Evolutionary conservation across 2,113 vertebrate genomes (phyloP).

Genomic region (Morone chrysops): DNA sequence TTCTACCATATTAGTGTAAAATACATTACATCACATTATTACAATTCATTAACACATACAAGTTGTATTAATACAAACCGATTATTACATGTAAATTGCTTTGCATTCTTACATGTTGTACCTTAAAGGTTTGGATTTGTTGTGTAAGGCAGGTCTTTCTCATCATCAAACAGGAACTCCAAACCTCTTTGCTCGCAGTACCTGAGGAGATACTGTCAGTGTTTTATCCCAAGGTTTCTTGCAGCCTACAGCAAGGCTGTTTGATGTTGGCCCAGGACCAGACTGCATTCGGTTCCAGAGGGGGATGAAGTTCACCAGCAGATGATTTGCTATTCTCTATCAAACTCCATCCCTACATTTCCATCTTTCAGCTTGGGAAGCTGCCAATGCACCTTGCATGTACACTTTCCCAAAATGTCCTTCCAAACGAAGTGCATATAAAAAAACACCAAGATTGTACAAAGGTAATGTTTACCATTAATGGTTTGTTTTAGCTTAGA

Average conservation of each 20-base stretch:
- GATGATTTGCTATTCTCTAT: conserved; percentile 76
- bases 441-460: not conserved
- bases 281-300: conserved; percentile 65
- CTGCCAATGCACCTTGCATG: conserved; percentile 28
- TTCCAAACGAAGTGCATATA: not conserved
- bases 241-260: conserved; percentile 70
- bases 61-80: no score
- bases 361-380: conserved; percentile 34
- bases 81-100: no score
- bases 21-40: no score
- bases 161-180: conserved; percentile 63
- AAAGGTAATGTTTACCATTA: conserved; percentile 28
- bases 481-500: conserved; percentile 9
- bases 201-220: conserved; percentile 60
- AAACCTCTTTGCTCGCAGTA: conserved; percentile 54
- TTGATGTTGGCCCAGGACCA: conserved; percentile 77
- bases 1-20: no score
- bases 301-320: conserved; percentile 70
- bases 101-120: no score
- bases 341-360: conserved; percentile 60
- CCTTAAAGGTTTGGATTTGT: conserved; percentile 27
- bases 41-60: no score
- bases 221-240: conserved; percentile 71
- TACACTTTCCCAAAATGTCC: conserved; percentile 24
- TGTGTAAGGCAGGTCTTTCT: conserved; percentile 41